A percentile compares a stretch with the other conserved stretches of the same genome.
phyloP scores from a whole-genome alignment of 2,888 invertebrate species.

The Acleris laterana region DNA sequence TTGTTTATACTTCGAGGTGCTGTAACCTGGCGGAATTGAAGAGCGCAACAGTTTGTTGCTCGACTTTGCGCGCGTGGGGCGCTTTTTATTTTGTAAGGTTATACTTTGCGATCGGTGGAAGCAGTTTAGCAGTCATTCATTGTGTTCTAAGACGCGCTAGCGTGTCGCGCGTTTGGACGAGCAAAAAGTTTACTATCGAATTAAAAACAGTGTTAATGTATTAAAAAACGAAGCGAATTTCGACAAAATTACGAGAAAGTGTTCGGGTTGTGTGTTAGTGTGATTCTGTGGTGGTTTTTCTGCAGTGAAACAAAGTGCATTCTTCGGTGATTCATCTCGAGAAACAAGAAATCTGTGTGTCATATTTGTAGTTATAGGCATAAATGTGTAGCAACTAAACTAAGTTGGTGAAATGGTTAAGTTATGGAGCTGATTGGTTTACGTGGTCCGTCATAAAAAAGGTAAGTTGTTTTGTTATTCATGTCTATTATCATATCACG shows the following conservation, averaged over 20 bases:
- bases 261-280: constrained; percentile 55
- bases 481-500: constrained; percentile 24
- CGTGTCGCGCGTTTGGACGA: constrained; percentile 57
- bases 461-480: constrained; percentile 38
- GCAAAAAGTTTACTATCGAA: constrained; percentile 71
- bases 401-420: constrained; percentile 60
- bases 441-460: constrained; percentile 39
- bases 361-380: constrained; percentile 58
- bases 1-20: constrained; percentile 65
- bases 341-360: constrained; percentile 76
- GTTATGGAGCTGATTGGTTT: constrained; percentile 45
- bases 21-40: constrained; percentile 66
- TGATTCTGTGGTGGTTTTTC: constrained; percentile 58
- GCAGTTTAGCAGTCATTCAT: constrained; percentile 71
- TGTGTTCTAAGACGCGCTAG: constrained; percentile 54
- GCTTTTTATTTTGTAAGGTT: constrained; percentile 69
- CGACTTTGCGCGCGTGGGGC: constrained; percentile 56
- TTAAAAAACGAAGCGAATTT: constrained; percentile 58
- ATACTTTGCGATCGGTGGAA: constrained; percentile 65
- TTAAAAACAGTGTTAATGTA: constrained; percentile 63
- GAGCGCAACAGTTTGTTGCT: constrained; percentile 64
- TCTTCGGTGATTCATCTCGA: constrained; percentile 80
- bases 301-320: constrained; percentile 68
- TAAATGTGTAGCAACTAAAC: constrained; percentile 60
- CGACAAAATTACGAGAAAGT: constrained; percentile 54